A percentile compares a stretch with the other conserved stretches of the same genome.
Conservation (phyloP, 2,113 vertebrate species). For the Mus musculus region GRCm39 chr10:46191001-46191500, state of each 20-base stretch:
- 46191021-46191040: not conserved
- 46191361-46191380: not conserved
- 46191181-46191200: not conserved
- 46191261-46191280: slow-evolving; percentile 5
- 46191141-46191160: not conserved
- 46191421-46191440: not conserved
- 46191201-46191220: not conserved
- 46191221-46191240: slow-evolving; percentile 1
- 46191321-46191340: not conserved
- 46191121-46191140: not conserved
- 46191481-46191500: not conserved
- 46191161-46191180: not conserved
- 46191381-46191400: not conserved
- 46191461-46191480: not conserved
- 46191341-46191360: not conserved
- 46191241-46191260: not conserved
- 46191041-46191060: not conserved
- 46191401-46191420: not conserved
- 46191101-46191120: slow-evolving; percentile 4
- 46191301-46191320: not conserved
- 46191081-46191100: not conserved
- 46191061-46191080: not conserved
- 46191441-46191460: not conserved
- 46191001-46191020: not conserved
- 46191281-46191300: not conserved